Conservation (phyloP, 2,888 invertebrate genomes). For the Parnassius smintheus region DNA sequence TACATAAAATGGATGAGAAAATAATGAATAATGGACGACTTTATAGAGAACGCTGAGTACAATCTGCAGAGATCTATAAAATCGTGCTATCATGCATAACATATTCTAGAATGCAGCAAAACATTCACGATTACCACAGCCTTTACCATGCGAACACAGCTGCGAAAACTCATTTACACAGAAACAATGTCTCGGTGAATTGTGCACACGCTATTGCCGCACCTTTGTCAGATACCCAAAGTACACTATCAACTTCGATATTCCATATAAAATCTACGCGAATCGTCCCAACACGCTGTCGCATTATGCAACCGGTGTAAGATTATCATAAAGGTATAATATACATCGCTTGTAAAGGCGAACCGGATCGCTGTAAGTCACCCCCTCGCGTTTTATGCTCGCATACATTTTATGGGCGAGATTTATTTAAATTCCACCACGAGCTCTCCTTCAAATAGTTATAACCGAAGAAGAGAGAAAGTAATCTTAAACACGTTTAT, state of each 20-base stretch:
- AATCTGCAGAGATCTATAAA: no score
- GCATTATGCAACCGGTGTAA: constrained; percentile 69
- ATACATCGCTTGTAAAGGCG: constrained; percentile 41
- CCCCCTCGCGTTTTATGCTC: constrained; percentile 39
- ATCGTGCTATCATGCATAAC: neutral
- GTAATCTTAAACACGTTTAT: constrained; percentile 17
- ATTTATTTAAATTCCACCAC: constrained; percentile 35
- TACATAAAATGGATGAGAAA: no score
- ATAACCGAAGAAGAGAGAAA: constrained; percentile 15
- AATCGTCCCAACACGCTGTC: constrained; percentile 57
- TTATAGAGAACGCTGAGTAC: no score
- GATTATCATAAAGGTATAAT: constrained; percentile 74
- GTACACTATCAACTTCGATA: constrained; percentile 54
- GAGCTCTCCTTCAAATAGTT: constrained; percentile 20
- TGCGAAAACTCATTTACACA: constrained; percentile 17
- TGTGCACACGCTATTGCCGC: constrained; percentile 21
- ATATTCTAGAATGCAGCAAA: constrained; percentile 1
- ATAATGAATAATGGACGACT: no score
- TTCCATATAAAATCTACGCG: constrained; percentile 57
- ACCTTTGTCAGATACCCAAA: constrained; percentile 45
- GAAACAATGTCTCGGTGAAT: constrained; percentile 34
- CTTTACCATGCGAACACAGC: constrained; percentile 6
- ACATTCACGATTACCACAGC: constrained; percentile 2
- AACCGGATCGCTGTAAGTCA: constrained; percentile 35
- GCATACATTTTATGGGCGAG: constrained; percentile 33